Base-by-base conservation (phyloP, 2,797 vertebrate genomes). In the Poecile montanus region DNA sequence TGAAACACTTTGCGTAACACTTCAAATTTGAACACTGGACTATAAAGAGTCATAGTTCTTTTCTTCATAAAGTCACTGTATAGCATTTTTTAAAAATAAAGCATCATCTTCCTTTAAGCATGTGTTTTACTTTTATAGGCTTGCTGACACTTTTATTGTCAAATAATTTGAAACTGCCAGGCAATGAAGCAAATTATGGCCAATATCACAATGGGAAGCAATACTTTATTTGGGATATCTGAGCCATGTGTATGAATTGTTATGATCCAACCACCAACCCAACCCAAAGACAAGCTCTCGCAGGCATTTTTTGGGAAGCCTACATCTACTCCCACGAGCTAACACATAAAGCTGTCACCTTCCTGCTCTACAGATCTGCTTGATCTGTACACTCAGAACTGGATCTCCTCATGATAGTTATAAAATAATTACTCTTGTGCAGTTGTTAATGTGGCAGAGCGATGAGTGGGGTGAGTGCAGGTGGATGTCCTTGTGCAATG, bases 121-220 rank as follows among this genome's bases (percentile, higher is more conserved):
- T 71, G 87, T 92, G 75, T 95, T 95, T 95, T 62, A 87, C 83
- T 95, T 94, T 95, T 94, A 96, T 67, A 89, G 90, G 74, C 94
- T 90, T 90, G 88, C 77, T 96, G 96, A 96, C 96, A 95, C 68
- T 70, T 96, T 96, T 95, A 95, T 91, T 92, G 93, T 83, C 93
- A 96, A 94, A 96, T 94, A 90, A 95, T 94, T 92, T 91, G 89
- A 94, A 94, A 85, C 94, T 92, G 95, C 87, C 94, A 94, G 70
- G 93, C 94, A 96, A 94, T 95, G 91, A 94, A 70, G 95, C 91
- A 85, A 88, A 94, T 94, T 85, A 96, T 74, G 91, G 95, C 78
- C 75, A 95, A 85, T 94, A 95, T 93, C 95, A 93, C 93, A 94
- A 95, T 68, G 78, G 92, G 93, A 96, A 94, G 94, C 86, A 92